Base-by-base conservation (phyloP, 1,140 invertebrate genomes). In the Ceratina japonica region DNA sequence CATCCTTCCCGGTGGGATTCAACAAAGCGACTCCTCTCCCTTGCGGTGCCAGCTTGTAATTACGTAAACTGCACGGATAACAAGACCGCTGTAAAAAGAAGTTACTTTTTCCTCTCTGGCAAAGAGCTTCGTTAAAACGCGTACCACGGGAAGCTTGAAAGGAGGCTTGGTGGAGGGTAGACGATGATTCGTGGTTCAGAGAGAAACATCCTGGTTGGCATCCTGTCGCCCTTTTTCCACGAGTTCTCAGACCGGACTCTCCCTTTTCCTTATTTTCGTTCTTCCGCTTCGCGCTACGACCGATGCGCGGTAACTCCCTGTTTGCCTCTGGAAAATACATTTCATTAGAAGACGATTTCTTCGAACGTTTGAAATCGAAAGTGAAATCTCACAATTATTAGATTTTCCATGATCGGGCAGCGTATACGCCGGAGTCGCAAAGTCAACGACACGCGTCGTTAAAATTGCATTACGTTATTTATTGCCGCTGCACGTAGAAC, bases 61-160 rank as follows among this genome's bases (percentile, higher is more conserved):
- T 77, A 77, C 75, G 75, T 77, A 71, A 77, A 71, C 66, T 62
- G 66, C 75, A 49, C 24, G 75, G 75, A 71, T 77, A 77, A 62
- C 75, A 77, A 71, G 75, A 62, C 75, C 56, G 56, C 24, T 37
- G 1, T 12, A 54, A 31, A 71, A 71, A 66, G 70, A 68, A 77
- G 75, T 77, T 71, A 77, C 58, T 62, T 77, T 62, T 64, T 65
- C 49, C 49, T 77, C 27, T 37, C 22, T 15, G 18, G 58, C 18
- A 37, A 52, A 49, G 65, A 49, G 44, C 66, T 71, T 77, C 75
- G 75, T 77, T 77, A 71, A 77, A 71, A 71, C 49, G 58, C 15
- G 44, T 10, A 49, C 20, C 64, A 18, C 49, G 15, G 8, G 5
- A 61, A 2, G 27, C 15, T 20, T 75, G 58, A 62, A 62, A 62